Evolutionary conservation across 1,140 invertebrate species (phyloP).

Genomic region (Pogonognathellus flavescens): DNA sequence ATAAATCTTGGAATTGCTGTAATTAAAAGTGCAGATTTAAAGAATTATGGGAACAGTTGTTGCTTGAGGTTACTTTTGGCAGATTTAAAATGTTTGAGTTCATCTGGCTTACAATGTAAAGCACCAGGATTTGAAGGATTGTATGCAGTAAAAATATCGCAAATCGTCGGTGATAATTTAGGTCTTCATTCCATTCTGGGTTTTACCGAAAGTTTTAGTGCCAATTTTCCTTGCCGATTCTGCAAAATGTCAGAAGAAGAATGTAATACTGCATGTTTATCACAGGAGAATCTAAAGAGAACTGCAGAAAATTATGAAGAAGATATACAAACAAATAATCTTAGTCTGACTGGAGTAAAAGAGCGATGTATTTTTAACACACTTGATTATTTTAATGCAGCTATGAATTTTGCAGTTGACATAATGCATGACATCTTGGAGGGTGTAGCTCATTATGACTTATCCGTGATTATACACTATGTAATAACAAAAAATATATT

Average conservation of each 20-base stretch:
- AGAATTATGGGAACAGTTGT: background rate
- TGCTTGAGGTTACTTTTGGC: background rate
- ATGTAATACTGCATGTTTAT: too few species aligned
- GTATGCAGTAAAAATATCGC: background rate
- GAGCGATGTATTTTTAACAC: background rate
- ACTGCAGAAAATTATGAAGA: background rate
- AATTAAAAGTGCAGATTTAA: background rate
- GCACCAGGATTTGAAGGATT: too few species aligned
- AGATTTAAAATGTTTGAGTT: background rate
- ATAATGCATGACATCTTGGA: constrained; percentile 15
- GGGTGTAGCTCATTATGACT: background rate
- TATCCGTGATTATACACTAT: background rate
- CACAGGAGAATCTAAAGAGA: background rate
- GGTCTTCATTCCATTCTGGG: background rate
- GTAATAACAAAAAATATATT: background rate
- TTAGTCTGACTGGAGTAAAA: constrained; percentile 27
- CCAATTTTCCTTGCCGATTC: constrained; percentile 11
- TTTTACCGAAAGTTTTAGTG: background rate
- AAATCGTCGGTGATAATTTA: constrained; percentile 6
- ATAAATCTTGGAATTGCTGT: background rate
- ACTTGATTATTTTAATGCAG: background rate
- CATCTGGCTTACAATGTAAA: too few species aligned
- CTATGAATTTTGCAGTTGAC: background rate
- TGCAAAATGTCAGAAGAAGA: background rate
- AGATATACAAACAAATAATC: too few species aligned